Conservation (phyloP, 2,797 vertebrate genomes). For the Semaprochilodus insignis region DNA sequence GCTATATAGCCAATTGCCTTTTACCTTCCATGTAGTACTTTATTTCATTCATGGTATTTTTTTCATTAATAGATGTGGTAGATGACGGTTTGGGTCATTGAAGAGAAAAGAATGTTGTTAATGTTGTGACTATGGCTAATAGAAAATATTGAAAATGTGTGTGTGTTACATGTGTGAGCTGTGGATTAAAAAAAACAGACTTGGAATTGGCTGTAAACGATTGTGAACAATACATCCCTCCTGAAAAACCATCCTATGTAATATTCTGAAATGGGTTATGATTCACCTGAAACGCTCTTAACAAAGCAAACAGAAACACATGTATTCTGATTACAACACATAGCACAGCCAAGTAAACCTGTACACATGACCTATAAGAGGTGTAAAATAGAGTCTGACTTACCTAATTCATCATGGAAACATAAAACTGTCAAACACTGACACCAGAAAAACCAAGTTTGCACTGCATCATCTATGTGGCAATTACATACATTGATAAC, state of each 20-base stretch:
- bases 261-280: neutral
- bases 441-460: conserved; percentile 56
- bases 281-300: neutral
- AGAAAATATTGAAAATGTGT: too few relatives aligned
- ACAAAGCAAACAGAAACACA: neutral
- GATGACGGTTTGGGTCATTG: too few relatives aligned
- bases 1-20: too few relatives aligned
- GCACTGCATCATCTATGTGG: neutral
- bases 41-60: too few relatives aligned
- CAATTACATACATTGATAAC: neutral
- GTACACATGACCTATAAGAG: neutral
- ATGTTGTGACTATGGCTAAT: too few relatives aligned
- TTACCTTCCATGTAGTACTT: too few relatives aligned
- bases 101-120: too few relatives aligned
- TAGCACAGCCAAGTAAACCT: neutral
- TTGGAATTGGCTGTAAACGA: neutral
- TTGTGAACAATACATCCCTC: neutral
- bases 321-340: neutral
- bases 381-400: neutral
- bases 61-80: too few relatives aligned
- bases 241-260: neutral
- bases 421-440: conserved; percentile 16
- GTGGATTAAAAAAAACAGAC: too few relatives aligned
- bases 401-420: neutral
- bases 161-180: too few relatives aligned